Base-by-base conservation (phyloP, 35 echinoderm and acorn worm genomes). In the Heliocidaris tuberculata region DNA sequence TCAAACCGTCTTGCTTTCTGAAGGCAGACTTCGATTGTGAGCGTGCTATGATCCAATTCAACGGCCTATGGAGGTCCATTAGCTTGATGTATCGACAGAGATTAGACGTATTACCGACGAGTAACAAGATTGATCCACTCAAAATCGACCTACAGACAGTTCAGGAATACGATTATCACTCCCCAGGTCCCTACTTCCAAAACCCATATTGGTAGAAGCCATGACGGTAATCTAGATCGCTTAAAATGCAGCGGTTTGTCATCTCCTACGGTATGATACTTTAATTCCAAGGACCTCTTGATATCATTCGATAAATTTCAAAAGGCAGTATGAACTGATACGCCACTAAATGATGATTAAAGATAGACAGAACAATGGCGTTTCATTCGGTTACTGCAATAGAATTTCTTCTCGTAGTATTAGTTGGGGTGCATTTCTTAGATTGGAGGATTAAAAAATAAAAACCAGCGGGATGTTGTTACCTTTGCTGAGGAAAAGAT, bases 31-130 rank as follows among this genome's bases (percentile, higher is more conserved):
- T 78, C 27, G 21, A n/a, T 78, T 19, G 65, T 78, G 65, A 78
- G 65, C 21, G 65, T 78, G 65, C 65, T 78, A 78, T 78, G 65
- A 78, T 78, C 65, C 21, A 78, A 78, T 78, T 78, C 21, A 27
- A 78, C 65, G 27, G 65, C 65, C 65, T 78, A n/a, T 78, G 65
- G 65, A 78, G 19, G 65, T 78, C 65, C 65, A 78, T 78, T 78
- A 78, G 65, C 65, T 78, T 78, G 65, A 78, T 78, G 65, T 78
- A 78, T 78, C 65, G 65, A 78, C 27, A 78, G 65, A n/a, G 65
- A 78, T 78, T 78, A 78, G 21, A 78, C 65, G 27, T 78, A 78
- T 78, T 78, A 78, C 65, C n/a, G 27, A 24, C 65, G 21, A 78
- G 21, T 78, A 78, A 78, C 65, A 78, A 78, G 65, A 78, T 78